These are phyloP conservation scores for Porites evermanni DNA, from an alignment of 92 coral and sea anemone species.

Conservation along the genomic window DNA sequence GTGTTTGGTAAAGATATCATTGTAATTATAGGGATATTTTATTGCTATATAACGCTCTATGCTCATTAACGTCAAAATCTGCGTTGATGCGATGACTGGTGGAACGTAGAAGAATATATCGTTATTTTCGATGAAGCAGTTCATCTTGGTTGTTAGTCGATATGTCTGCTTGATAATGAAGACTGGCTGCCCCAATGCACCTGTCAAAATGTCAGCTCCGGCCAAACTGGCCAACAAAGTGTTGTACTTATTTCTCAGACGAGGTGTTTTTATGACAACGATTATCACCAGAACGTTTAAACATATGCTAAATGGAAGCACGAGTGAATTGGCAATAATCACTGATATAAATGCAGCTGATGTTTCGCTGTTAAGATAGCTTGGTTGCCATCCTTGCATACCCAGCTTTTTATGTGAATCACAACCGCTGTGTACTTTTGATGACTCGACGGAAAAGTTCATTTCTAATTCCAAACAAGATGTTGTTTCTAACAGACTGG, in stretches of 20 bases:
- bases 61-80: neutral
- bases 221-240: constrained; percentile 1
- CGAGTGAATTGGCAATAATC: neutral
- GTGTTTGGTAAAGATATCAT: neutral
- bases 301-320: neutral
- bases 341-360: neutral
- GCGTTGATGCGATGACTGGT: neutral
- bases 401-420: neutral
- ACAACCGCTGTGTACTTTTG: neutral
- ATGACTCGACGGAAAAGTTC: neutral
- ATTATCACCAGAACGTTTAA: neutral
- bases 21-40: neutral
- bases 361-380: neutral
- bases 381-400: neutral
- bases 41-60: constrained; percentile 2
- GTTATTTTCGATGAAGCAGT: neutral
- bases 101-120: neutral
- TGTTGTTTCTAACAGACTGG: neutral
- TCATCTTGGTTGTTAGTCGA: neutral
- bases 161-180: neutral
- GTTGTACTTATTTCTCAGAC: constrained; percentile 1
- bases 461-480: neutral
- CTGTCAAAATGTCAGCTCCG: neutral
- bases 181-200: neutral
- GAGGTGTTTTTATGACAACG: neutral